These are phyloP conservation scores for Tanypteryx hageni DNA, from an alignment of 2,888 invertebrate genomes.

Conservation along the genomic window DNA sequence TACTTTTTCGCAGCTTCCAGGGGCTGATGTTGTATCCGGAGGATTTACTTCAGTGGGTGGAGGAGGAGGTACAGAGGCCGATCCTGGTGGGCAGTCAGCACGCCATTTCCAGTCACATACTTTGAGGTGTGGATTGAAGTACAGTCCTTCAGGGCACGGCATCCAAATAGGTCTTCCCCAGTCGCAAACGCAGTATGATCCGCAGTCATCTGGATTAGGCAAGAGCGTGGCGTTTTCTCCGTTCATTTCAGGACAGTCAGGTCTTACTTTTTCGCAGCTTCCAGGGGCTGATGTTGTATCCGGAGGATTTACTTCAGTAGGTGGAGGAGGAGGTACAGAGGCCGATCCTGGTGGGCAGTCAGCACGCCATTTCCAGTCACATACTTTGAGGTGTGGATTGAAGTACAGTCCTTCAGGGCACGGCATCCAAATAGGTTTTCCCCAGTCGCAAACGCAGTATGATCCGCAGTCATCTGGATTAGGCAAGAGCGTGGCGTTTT, in stretches of 20 bases:
- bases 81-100: not conserved
- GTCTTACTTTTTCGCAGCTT: not conserved
- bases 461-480: slow-evolving; percentile 63
- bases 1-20: not conserved
- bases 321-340: not conserved
- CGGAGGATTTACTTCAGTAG: not conserved
- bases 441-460: slow-evolving; percentile 45
- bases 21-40: too few species aligned
- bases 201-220: slow-evolving; percentile 35
- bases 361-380: not conserved
- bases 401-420: slow-evolving; percentile 46
- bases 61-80: not conserved
- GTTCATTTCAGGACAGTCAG: not conserved
- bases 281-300: not conserved
- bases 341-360: not conserved
- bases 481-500: not conserved
- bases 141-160: not conserved
- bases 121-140: not conserved
- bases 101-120: not conserved
- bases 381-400: slow-evolving; percentile 38
- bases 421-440: slow-evolving; percentile 1
- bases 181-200: slow-evolving; percentile 17
- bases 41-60: too few species aligned
- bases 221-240: not conserved
- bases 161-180: not conserved